Evolutionary conservation across 2,888 invertebrate species (phyloP).

Genomic region (Cancer borealis): DNA sequence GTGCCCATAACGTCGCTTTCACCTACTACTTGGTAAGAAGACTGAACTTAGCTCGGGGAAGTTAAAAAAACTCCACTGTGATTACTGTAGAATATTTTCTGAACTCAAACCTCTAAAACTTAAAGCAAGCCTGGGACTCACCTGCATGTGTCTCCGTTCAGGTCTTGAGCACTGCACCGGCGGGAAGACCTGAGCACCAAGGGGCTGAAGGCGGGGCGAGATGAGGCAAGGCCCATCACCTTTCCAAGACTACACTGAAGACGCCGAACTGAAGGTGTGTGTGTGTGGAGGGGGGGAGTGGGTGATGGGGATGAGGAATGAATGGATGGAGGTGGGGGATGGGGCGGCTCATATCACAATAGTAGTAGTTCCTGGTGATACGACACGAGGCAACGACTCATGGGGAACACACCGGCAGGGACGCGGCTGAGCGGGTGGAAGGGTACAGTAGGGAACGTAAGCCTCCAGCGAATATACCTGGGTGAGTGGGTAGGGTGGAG

Average conservation of each 20-base stretch:
- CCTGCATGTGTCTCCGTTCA: not conserved
- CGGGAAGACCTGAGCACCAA: conserved; percentile 40
- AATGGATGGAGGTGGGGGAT: not conserved
- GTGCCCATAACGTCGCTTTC: no score
- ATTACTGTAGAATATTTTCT: no score
- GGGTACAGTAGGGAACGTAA: not conserved
- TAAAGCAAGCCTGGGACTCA: not conserved
- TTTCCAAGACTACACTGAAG: not conserved
- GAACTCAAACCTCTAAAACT: not conserved
- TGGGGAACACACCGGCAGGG: conserved; percentile 17
- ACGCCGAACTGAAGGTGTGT: not conserved
- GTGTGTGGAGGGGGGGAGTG: not conserved
- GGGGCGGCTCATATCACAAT: conserved; percentile 24
- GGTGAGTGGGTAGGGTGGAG: not conserved
- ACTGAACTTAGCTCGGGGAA: no score
- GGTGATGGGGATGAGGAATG: not conserved
- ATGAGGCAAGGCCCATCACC: not conserved
- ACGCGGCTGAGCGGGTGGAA: conserved; percentile 14
- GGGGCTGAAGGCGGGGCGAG: not conserved
- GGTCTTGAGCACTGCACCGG: not conserved
- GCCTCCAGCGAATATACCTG: conserved; percentile 7
- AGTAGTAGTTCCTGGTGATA: conserved; percentile 8
- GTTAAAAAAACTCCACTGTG: no score
- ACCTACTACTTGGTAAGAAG: no score
- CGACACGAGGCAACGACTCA: not conserved